Percentiles rank a stretch among this genome's conserved stretches.
Conservation (phyloP, 2,888 invertebrate species). For the Sipha maydis region DNA sequence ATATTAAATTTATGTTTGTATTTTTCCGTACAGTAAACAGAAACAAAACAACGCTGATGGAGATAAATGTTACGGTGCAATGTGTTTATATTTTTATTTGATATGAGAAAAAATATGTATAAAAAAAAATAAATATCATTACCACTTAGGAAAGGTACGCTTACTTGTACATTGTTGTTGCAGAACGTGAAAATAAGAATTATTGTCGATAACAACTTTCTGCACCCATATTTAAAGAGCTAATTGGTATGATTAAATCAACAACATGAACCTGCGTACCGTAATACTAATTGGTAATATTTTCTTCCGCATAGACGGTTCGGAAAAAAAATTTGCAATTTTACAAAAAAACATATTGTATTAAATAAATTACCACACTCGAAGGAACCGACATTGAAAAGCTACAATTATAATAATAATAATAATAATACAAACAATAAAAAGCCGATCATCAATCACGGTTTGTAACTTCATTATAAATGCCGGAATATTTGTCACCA, state of each 20-base stretch:
- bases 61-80: no score
- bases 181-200: neutral
- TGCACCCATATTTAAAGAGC: neutral
- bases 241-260: neutral
- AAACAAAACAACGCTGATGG: no score
- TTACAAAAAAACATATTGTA: neutral
- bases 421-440: conserved; percentile 1
- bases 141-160: no score
- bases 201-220: neutral
- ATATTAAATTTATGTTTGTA: no score
- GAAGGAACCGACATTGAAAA: neutral
- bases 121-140: no score
- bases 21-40: no score
- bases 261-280: neutral
- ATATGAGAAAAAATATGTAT: no score
- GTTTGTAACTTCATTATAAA: conserved; percentile 19
- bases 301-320: neutral
- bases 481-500: conserved; percentile 35
- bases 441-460: conserved; percentile 19
- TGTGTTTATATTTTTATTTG: no score
- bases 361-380: neutral
- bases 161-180: no score
- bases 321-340: neutral
- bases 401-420: neutral
- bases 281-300: conserved; percentile 1